These are phyloP conservation scores for Amazona vittata DNA, from an alignment of 2,113 vertebrate genomes.

Conservation along the genomic window DNA sequence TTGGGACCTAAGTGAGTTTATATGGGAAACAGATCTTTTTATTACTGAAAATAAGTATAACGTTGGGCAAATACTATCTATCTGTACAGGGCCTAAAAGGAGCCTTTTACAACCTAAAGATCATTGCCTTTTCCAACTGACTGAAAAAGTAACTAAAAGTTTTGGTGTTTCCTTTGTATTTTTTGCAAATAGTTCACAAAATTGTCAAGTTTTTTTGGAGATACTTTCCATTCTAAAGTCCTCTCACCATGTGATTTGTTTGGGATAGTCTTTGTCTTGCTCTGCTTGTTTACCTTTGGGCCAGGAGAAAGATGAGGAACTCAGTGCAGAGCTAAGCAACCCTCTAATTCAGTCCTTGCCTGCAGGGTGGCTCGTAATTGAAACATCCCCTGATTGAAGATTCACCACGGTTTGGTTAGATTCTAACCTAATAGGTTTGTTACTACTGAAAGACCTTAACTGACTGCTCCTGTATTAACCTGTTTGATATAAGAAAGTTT, in stretches of 20 bases:
- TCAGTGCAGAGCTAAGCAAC: neutral
- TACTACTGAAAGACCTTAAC: neutral
- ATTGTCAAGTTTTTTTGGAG: neutral
- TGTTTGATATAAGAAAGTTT: neutral
- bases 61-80: neutral
- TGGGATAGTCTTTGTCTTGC: neutral
- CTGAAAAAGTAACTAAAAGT: neutral
- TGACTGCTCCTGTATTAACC: neutral
- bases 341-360: neutral
- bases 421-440: neutral
- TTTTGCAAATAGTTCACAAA: neutral
- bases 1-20: neutral
- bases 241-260: neutral
- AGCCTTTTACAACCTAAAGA: neutral
- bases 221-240: neutral
- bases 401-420: neutral
- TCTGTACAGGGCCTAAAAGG: neutral
- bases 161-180: neutral
- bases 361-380: neutral
- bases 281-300: neutral
- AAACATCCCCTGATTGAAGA: neutral
- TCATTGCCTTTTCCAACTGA: neutral
- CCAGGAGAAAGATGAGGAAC: neutral
- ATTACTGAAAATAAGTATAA: neutral
- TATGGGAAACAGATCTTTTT: neutral